Evolutionary conservation across 2,113 vertebrate species (phyloP).

Genomic region (Chlorocebus sabaeus): DNA sequence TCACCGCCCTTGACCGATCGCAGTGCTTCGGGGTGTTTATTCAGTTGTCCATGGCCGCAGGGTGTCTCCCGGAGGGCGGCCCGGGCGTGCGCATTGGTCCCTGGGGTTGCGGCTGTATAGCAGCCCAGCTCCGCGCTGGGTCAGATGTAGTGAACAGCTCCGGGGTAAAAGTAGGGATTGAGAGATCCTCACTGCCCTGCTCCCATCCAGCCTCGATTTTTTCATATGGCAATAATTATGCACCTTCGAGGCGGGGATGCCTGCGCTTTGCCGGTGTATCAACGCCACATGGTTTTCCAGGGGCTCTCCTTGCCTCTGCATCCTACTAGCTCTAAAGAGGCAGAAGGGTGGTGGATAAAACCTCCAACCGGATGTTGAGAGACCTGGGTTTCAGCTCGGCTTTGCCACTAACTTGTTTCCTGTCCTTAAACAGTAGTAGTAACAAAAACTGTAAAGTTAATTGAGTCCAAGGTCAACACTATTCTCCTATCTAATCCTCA

Average conservation of each 20-base stretch:
- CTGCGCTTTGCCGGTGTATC: neutral
- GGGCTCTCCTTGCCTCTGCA: neutral
- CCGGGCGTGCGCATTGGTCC: conserved; percentile 57
- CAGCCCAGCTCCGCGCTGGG: neutral
- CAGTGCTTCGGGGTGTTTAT: conserved; percentile 74
- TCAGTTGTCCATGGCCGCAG: conserved; percentile 75
- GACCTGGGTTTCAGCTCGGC: neutral
- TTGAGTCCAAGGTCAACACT: neutral
- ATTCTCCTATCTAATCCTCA: neutral
- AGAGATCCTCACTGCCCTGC: conserved; percentile 17
- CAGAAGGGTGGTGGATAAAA: neutral
- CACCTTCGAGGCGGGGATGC: neutral
- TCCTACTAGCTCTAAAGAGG: neutral
- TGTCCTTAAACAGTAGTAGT: neutral
- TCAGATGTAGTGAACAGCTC: conserved; percentile 39
- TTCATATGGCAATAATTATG: conserved; percentile 52
- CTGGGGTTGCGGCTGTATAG: conserved; percentile 52
- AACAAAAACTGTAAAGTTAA: neutral
- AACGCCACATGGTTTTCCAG: neutral
- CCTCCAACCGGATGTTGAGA: neutral
- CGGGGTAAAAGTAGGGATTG: conserved; percentile 12
- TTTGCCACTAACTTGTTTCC: neutral
- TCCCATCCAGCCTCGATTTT: neutral
- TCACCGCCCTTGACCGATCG: conserved; percentile 72
- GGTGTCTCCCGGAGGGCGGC: conserved; percentile 71